Evolutionary conservation across 37 sponge, comb jelly and placozoan species (phyloP), one percentile per base, ranked within the genome.

Genomic region (Aplysina aerophoba): DNA sequence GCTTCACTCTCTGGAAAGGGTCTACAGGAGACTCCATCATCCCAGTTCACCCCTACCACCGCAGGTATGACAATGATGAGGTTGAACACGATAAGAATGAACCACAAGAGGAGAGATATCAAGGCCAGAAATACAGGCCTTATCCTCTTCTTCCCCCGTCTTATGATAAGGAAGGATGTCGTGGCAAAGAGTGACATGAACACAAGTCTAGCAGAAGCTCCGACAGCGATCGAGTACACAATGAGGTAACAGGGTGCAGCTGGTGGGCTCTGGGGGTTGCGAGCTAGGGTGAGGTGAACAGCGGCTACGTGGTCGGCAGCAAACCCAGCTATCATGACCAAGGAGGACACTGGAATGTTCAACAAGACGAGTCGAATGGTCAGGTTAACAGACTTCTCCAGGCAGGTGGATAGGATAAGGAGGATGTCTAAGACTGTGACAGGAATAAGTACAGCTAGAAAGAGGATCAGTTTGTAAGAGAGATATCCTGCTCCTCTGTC

Each of bases 1-100:
- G n/a, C n/a, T n/a, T 24, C 54, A 15, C 78, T 44, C 2, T 53
- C 37, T 38, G 78, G 31, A 24, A 25, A 15, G 1, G 78, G 78
- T 41, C 78, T 75, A 44, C 78, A 75, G n/a, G 78, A 75, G 25
- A 75, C 78, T 3, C 78, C 54, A 16, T 75, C 78, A 41, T 53
- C 78, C 41, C 40, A 75, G 15, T 41, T 54, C 15, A 36, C 33
- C 12, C 37, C 78, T 41, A 54, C 78, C 24, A 44, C 15, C 1
- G 54, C 15, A 4, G 54, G 54, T 19, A 75, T 53, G 53, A 75
- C 37, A 4, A 75, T 28, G 24, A 14, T 4, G 24, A 62, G 11
- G 53, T 38, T 53, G 78, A 75, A 75, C 15, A 36, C 50, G 20
- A 36, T 24, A 1, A 75, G n/a, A 24, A 40, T 41, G 1, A 75